Conservation (phyloP, 2,113 vertebrate genomes). For the Spea bombifrons region DNA sequence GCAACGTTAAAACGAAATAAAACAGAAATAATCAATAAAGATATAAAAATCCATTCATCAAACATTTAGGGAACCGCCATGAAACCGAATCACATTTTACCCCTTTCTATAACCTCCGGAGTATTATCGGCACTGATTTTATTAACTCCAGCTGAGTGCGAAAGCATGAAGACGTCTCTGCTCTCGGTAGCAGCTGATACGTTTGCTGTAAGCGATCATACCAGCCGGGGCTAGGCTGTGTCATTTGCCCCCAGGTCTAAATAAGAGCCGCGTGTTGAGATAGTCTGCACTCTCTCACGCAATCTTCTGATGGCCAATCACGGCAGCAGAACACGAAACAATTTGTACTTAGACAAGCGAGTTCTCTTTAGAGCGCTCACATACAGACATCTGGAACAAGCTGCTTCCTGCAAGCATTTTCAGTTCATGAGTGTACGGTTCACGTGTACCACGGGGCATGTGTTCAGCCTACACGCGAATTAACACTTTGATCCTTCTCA, state of each 20-base stretch:
- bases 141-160: conserved; percentile 28
- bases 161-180: conserved; percentile 27
- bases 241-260: conserved; percentile 41
- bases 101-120: not conserved
- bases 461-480: conserved; percentile 4
- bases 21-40: too few species aligned
- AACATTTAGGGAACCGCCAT: too few species aligned
- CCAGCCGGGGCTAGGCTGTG: conserved; percentile 24
- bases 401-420: conserved; percentile 7
- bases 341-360: conserved; percentile 12
- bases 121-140: conserved; percentile 24
- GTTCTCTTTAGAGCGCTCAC: conserved; percentile 4
- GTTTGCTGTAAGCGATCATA: conserved; percentile 16
- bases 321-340: not conserved
- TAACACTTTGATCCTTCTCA: not conserved
- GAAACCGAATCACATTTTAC: too few species aligned
- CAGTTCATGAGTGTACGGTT: conserved; percentile 4
- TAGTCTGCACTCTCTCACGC: conserved; percentile 34
- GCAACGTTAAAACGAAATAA: too few species aligned
- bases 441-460: not conserved
- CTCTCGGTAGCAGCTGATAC: not conserved
- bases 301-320: conserved; percentile 18
- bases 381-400: not conserved
- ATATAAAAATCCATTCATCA: too few species aligned
- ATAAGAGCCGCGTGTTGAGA: conserved; percentile 21